Conservation (phyloP, 2,888 invertebrate genomes). For the Sinelater perroti region DNA sequence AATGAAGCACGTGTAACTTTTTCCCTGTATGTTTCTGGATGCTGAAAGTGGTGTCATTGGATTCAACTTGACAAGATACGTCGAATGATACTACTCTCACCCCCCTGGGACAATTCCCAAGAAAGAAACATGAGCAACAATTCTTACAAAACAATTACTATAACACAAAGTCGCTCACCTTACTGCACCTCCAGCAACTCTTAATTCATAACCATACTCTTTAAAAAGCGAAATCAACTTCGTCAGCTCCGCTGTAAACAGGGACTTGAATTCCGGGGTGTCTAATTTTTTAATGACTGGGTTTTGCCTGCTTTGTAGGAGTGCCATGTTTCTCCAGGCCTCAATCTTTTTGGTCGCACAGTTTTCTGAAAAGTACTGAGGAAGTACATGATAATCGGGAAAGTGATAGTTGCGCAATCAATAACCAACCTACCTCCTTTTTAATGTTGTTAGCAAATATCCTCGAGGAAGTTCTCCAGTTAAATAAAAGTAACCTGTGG, state of each 20-base stretch:
- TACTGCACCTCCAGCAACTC: slow-evolving; percentile 97
- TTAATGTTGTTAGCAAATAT: not conserved
- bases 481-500: not conserved
- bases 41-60: no score
- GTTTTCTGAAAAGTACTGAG: slow-evolving; percentile 17
- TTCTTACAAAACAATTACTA: not conserved
- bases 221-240: slow-evolving; percentile 78
- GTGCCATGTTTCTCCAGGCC: slow-evolving; percentile 49
- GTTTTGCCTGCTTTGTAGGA: slow-evolving; percentile 64
- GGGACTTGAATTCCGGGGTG: slow-evolving; percentile 75
- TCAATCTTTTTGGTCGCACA: slow-evolving; percentile 14
- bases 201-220: slow-evolving; percentile 82
- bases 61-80: no score
- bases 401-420: no score
- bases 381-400: not conserved
- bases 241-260: slow-evolving; percentile 85
- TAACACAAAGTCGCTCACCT: no score
- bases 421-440: not conserved
- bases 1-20: no score
- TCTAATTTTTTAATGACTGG: slow-evolving; percentile 78
- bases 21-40: not conserved
- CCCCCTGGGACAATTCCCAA: no score
- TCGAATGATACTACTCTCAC: no score
- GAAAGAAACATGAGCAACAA: no score
- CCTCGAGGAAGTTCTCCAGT: not conserved